A percentile compares a stretch with the other conserved stretches of the same genome.
Evolutionary conservation across 2,888 invertebrate species (phyloP).

Genomic region (Scaptomyza cyrtandrae): DNA sequence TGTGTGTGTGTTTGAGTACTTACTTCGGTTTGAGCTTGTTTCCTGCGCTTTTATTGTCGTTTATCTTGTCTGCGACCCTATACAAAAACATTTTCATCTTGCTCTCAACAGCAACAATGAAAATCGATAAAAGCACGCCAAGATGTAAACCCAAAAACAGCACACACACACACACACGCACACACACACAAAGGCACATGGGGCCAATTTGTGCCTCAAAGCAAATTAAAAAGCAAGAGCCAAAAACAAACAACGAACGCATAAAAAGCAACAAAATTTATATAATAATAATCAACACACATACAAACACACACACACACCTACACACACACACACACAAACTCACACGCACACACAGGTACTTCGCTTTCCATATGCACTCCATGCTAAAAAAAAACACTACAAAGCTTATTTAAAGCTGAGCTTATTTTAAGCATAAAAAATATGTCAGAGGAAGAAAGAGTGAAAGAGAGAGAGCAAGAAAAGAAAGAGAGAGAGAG

Average conservation of each 20-base stretch:
- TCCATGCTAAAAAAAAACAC: not conserved
- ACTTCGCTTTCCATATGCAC: slow-evolving; percentile 20
- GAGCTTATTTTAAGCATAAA: slow-evolving; percentile 3
- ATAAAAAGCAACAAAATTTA: not conserved
- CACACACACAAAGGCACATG: slow-evolving; percentile 5
- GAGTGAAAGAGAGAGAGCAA: not conserved
- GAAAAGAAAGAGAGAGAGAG: not conserved
- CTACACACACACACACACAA: slow-evolving; percentile 1
- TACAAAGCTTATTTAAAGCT: not conserved
- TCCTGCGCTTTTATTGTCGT: slow-evolving; percentile 52
- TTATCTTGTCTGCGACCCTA: slow-evolving; percentile 43
- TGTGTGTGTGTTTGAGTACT: slow-evolving; percentile 13
- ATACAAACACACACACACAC: not conserved
- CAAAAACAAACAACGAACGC: slow-evolving; percentile 27
- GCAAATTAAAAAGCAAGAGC: slow-evolving; percentile 48
- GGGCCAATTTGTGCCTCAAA: slow-evolving; percentile 42
- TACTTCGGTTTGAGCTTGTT: slow-evolving; percentile 37
- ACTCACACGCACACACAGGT: not conserved
- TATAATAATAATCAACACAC: slow-evolving; percentile 1
- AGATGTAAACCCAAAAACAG: slow-evolving; percentile 17
- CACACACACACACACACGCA: slow-evolving; percentile 2
- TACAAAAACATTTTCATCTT: slow-evolving; percentile 32
- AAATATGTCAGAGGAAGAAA: not conserved
- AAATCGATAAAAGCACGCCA: slow-evolving; percentile 58
- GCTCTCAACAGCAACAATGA: slow-evolving; percentile 24